Base-by-base conservation (phyloP, 2,113 vertebrate genomes). In the Microtus ochrogaster region DNA sequence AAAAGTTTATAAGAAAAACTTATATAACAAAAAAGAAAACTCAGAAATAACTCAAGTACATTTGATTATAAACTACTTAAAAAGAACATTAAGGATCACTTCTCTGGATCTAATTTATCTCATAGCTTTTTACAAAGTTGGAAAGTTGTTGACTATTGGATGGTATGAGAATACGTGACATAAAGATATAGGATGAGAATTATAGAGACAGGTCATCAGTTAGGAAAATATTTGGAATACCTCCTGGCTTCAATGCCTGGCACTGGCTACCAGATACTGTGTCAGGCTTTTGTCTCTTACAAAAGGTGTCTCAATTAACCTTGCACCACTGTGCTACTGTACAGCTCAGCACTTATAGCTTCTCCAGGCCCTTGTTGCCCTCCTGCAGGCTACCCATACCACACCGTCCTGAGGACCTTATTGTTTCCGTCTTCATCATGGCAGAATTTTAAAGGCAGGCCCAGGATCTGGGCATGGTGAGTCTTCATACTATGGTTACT, bases 391-490 rank as follows among this genome's bases (percentile, higher is more conserved):
- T 5, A 22, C 30, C 30, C 28, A 36, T 19, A 49, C 65, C 28
- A 16, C 1, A 63, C 3, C 74, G 33, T 1, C 30, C 8, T 21
- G 36, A 49, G n/a, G 49, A 3, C 85, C 11, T 70, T 90, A 44
- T 73, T 17, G 55, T 17, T 55, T 82, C 30, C 61, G 28, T 70
- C 79, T 68, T 92, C 39, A 66, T 49, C 65, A 97, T 65, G 30
- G 21, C 52, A 41, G 88, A 77, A 79, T 14, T 89, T 90, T 90
- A 39, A 81, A 96, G 89, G 47, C 7, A 90, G 79, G n/a, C 26
- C 68, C 4, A 88, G 49, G 41, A 1, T 8, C 58, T 65, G 41
- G 44, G 70, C 92, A 66, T 55, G 78, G 41, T 4, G 61, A 1
- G 7, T 58, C 83, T 76, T 96, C 85, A 76, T 28, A 14, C 28